Evolutionary conservation across 2,888 invertebrate species (phyloP).

Genomic region (Fabriciana adippe): DNA sequence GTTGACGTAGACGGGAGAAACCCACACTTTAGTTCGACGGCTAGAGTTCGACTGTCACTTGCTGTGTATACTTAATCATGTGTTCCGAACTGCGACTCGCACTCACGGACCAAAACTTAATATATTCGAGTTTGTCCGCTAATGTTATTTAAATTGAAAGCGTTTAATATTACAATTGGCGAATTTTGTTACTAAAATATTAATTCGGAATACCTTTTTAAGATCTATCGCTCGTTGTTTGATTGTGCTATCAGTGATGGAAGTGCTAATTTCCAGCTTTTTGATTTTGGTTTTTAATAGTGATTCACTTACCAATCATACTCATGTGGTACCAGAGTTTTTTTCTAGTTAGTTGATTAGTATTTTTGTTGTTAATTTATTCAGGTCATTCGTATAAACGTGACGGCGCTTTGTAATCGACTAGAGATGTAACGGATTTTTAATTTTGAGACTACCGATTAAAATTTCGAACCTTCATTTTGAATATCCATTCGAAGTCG

Average conservation of each 20-base stretch:
- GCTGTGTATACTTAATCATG: slow-evolving; percentile 35
- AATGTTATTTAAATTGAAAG: background rate
- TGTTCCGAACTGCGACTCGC: slow-evolving; percentile 34
- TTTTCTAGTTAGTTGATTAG: background rate
- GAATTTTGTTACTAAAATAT: background rate
- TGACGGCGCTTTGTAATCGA: slow-evolving; percentile 1
- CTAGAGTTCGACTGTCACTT: slow-evolving; percentile 30
- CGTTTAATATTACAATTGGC: slow-evolving; percentile 20
- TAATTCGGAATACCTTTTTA: slow-evolving; percentile 40
- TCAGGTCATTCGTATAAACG: slow-evolving; percentile 1
- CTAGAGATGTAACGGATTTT: background rate
- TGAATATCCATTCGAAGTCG: slow-evolving; percentile 8
- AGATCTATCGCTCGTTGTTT: slow-evolving; percentile 32
- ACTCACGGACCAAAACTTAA: background rate
- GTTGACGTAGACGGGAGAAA: slow-evolving; percentile 3
- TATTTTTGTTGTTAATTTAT: slow-evolving; percentile 9
- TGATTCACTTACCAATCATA: slow-evolving; percentile 22
- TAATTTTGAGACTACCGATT: background rate
- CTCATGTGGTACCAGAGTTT: slow-evolving; percentile 7
- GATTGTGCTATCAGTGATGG: slow-evolving; percentile 31
- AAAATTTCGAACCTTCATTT: background rate
- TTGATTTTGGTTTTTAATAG: slow-evolving; percentile 33
- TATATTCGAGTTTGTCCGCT: background rate
- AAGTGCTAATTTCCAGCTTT: slow-evolving; percentile 37
- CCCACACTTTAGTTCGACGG: slow-evolving; percentile 26